These are phyloP conservation scores for Lepisosteus osseus DNA, from an alignment of 2,113 vertebrate genomes.

Conservation along the genomic window DNA sequence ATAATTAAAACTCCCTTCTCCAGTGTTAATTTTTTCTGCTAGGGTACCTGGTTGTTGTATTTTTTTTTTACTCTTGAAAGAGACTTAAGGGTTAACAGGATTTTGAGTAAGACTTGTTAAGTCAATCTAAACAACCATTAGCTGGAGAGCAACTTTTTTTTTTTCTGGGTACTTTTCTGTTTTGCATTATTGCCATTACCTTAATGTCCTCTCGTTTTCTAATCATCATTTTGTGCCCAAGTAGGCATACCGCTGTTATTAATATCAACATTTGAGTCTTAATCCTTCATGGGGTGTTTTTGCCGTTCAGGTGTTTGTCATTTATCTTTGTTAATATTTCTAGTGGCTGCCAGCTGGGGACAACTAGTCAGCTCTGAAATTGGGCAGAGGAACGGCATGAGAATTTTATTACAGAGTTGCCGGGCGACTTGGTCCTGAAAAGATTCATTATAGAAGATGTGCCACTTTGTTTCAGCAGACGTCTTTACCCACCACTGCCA, in stretches of 20 bases:
- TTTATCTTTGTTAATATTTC: conserved; percentile 73
- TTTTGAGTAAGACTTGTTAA: conserved; percentile 5
- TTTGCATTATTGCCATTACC: conserved; percentile 41
- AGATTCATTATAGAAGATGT: conserved; percentile 34
- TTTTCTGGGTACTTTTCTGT: conserved; percentile 22
- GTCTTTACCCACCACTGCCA: conserved; percentile 11
- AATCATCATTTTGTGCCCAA: conserved; percentile 44
- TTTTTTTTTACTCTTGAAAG: neutral
- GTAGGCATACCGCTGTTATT: conserved; percentile 43
- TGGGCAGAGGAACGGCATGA: conserved; percentile 27
- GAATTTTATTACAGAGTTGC: conserved; percentile 33
- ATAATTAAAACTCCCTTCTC: no score
- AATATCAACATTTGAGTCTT: conserved; percentile 31
- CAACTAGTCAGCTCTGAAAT: conserved; percentile 56
- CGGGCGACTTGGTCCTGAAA: conserved; percentile 29
- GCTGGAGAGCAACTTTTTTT: conserved; percentile 8
- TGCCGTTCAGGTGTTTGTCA: conserved; percentile 53
- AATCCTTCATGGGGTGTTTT: conserved; percentile 35
- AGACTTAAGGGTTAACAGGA: conserved; percentile 5
- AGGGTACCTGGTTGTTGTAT: no score
- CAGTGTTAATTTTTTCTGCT: no score
- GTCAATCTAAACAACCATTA: neutral
- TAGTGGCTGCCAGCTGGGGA: conserved; percentile 68
- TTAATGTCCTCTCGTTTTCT: conserved; percentile 41
- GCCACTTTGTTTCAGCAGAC: conserved; percentile 41